These are phyloP conservation scores for Drosophila repletoides DNA, from an alignment of 1,140 invertebrate genomes.

Conservation along the genomic window DNA sequence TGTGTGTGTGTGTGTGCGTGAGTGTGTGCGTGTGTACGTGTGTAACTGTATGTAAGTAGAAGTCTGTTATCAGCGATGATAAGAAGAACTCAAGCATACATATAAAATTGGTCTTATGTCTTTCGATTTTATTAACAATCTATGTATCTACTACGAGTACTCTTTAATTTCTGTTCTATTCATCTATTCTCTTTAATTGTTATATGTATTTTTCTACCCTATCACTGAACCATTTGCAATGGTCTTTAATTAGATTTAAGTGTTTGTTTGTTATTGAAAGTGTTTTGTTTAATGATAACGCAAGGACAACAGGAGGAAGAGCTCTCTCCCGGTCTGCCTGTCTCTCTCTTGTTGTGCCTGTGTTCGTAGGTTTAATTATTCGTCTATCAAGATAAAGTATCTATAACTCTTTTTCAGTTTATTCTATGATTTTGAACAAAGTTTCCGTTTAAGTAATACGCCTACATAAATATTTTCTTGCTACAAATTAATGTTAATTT, in stretches of 20 bases:
- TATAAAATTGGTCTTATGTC: slow-evolving; percentile 10
- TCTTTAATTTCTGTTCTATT: slow-evolving; percentile 11
- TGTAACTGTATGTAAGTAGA: slow-evolving; percentile 20
- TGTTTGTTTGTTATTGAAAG: slow-evolving; percentile 74
- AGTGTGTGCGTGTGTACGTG: slow-evolving; percentile 1
- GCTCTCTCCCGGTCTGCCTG: no score
- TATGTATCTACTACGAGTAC: slow-evolving; percentile 8
- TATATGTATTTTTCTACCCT: slow-evolving; percentile 35
- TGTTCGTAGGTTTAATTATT: slow-evolving; percentile 38
- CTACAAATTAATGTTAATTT: slow-evolving; percentile 56
- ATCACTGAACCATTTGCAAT: slow-evolving; percentile 31
- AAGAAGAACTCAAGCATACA: slow-evolving; percentile 7
- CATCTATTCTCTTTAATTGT: slow-evolving; percentile 28
- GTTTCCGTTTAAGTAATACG: slow-evolving; percentile 19
- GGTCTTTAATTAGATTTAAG: slow-evolving; percentile 58
- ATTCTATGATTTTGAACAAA: slow-evolving; percentile 44
- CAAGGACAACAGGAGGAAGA: background rate
- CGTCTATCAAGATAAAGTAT: slow-evolving; percentile 26
- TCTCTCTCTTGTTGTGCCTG: slow-evolving; percentile 13
- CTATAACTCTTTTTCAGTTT: slow-evolving; percentile 13
- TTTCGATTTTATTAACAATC: slow-evolving; percentile 58
- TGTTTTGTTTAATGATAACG: slow-evolving; percentile 58
- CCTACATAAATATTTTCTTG: slow-evolving; percentile 8
- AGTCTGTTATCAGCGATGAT: slow-evolving; percentile 21
- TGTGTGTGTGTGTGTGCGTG: background rate